phyloP scores from a whole-genome alignment of 1,140 invertebrate species.

The Drosophila lowei region DNA sequence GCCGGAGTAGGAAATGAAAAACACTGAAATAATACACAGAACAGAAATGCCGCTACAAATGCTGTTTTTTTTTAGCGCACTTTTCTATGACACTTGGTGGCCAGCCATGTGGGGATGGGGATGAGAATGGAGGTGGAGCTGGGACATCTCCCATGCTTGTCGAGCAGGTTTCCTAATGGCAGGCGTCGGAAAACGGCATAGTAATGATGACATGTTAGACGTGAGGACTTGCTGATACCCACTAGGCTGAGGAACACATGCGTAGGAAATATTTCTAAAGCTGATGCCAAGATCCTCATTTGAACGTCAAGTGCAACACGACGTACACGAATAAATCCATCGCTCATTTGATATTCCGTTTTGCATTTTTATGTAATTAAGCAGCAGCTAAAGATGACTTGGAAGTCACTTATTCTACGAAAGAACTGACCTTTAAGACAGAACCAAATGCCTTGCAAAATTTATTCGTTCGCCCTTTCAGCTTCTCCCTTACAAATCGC shows the following conservation, averaged over 20 bases:
- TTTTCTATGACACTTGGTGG: constrained; percentile 74
- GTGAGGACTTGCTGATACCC: not conserved
- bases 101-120: constrained; percentile 42
- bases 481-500: too few relatives aligned
- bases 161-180: constrained; percentile 44
- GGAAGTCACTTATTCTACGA: too few relatives aligned
- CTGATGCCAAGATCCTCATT: too few relatives aligned
- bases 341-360: too few relatives aligned
- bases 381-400: too few relatives aligned
- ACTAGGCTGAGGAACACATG: not conserved
- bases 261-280: too few relatives aligned
- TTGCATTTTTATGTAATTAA: too few relatives aligned
- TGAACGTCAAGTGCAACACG: too few relatives aligned
- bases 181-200: not conserved
- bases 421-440: too few relatives aligned
- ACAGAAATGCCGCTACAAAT: constrained; percentile 67
- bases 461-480: too few relatives aligned
- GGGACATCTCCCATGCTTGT: constrained; percentile 18
- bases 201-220: not conserved
- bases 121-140: constrained; percentile 4
- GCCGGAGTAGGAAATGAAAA: constrained; percentile 61
- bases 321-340: too few relatives aligned
- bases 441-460: too few relatives aligned
- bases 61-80: constrained; percentile 53
- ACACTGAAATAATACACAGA: constrained; percentile 50